Evolutionary conservation across 1,140 invertebrate genomes (phyloP).

Genomic region (Tetragnatha versicolor): DNA sequence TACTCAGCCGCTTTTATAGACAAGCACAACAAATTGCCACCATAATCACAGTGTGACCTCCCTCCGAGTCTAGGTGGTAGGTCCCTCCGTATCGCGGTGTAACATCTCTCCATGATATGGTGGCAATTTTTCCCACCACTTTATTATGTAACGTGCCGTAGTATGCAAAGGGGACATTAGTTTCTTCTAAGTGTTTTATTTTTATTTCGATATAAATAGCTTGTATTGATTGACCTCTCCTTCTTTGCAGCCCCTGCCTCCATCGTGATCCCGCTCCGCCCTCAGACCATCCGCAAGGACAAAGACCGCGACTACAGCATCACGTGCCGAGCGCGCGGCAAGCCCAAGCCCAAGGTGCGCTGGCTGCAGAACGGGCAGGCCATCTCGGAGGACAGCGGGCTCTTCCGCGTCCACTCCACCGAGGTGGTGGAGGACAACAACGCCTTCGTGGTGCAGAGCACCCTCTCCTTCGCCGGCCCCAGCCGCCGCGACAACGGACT

Average conservation of each 20-base stretch:
- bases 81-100: no score
- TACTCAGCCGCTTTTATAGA: no score
- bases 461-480: slow-evolving; percentile 79
- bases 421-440: slow-evolving; percentile 73
- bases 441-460: slow-evolving; percentile 85
- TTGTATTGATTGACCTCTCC: no score
- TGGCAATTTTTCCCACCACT: no score
- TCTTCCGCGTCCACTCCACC: slow-evolving; percentile 80
- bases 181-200: no score
- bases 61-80: no score
- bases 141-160: no score
- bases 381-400: slow-evolving; percentile 70
- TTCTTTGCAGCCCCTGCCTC: slow-evolving; percentile 76
- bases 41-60: no score
- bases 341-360: slow-evolving; percentile 80
- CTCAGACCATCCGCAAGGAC: slow-evolving; percentile 69
- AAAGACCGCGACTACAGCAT: slow-evolving; percentile 81
- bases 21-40: no score
- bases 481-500: slow-evolving; percentile 65
- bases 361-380: slow-evolving; percentile 88
- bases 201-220: no score
- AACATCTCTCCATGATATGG: no score
- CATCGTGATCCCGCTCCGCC: slow-evolving; percentile 81
- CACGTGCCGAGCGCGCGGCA: slow-evolving; percentile 83
- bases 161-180: no score